phyloP scores from a whole-genome alignment of 2,888 invertebrate genomes.

The Osmoderma eremita region DNA sequence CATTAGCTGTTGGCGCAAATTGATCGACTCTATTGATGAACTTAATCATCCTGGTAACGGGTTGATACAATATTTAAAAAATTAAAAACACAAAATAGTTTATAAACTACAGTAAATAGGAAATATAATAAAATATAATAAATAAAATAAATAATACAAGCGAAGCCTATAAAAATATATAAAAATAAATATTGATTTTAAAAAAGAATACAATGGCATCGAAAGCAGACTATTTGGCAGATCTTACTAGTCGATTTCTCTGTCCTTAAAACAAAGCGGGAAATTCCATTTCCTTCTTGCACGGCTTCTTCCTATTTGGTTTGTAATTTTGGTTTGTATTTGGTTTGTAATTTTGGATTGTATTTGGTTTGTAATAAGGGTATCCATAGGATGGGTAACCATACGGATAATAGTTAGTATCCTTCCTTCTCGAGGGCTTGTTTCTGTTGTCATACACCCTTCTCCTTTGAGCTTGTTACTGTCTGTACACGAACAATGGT shows the following conservation, averaged over 20 bases:
- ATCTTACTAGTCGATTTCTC: not conserved
- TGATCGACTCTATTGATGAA: too few species aligned
- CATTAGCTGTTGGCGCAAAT: too few species aligned
- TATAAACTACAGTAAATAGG: too few species aligned
- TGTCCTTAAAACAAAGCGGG: not conserved
- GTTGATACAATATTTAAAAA: too few species aligned
- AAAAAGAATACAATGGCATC: too few species aligned
- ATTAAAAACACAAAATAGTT: too few species aligned
- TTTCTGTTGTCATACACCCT: not conserved
- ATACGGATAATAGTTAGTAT: constrained; percentile 18
- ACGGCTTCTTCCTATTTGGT: not conserved
- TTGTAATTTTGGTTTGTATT: too few species aligned
- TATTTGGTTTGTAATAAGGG: constrained; percentile 26
- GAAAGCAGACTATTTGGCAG: too few species aligned
- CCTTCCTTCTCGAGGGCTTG: constrained; percentile 1
- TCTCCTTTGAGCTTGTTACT: constrained; percentile 21
- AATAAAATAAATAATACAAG: too few species aligned
- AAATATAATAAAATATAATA: too few species aligned
- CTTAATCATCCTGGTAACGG: not conserved
- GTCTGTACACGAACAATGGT: constrained; percentile 31
- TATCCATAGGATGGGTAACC: constrained; percentile 32
- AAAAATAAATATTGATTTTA: not conserved
- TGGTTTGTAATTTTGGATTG: too few species aligned
- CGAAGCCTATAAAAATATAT: too few species aligned
- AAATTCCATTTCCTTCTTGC: constrained; percentile 6